Evolutionary conservation across 2,888 invertebrate genomes (phyloP), one percentile per base, ranked within the genome.

Genomic region (Griposia aprilina): DNA sequence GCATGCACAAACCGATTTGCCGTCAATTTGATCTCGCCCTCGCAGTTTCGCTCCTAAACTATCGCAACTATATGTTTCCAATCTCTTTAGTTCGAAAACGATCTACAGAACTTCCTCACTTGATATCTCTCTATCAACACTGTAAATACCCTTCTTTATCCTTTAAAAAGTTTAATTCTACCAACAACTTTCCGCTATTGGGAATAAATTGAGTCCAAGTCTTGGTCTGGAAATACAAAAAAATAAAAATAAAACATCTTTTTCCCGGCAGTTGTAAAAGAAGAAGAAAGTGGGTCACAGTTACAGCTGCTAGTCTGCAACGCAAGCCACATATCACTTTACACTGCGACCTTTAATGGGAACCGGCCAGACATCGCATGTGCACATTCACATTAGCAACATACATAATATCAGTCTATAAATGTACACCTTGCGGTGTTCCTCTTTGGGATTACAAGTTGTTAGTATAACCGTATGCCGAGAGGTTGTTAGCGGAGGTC

Each of bases 201-300:
- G 20, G 26, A 66, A n/a, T 20, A 59, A 71, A 78, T 60, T 15
- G 20, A 67, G 30, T 36, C 17, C 50, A 26, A 68, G 45, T n/a
- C 68, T 65, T 62, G 50, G 3, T 11, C 30, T 67, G 72, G 57
- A 45, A 81, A 81, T 65, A 57, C 57, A 67, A 67, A n/a, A 74
- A 73, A 69, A 74, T 17, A 66, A 48, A 13, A n/a, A n/a, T n/a
- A n/a, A 57, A 17, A 60, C 45, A 77, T 82, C 74, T 80, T 76
- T 74, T 79, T 79, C 68, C 77, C 78, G 79, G 80, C 81, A 75
- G 76, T 71, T 74, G 78, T 80, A 78, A 86, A 85, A 81, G 72
- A 67, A 41, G 71, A 81, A 74, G 88, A 88, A 88, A 88, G 88
- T 88, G 71, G 88, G 87, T 73, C 87, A 83, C 82, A 84, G 87